Evolutionary conservation across 2,888 invertebrate species (phyloP).

Genomic region (Luffia ferchaultella): DNA sequence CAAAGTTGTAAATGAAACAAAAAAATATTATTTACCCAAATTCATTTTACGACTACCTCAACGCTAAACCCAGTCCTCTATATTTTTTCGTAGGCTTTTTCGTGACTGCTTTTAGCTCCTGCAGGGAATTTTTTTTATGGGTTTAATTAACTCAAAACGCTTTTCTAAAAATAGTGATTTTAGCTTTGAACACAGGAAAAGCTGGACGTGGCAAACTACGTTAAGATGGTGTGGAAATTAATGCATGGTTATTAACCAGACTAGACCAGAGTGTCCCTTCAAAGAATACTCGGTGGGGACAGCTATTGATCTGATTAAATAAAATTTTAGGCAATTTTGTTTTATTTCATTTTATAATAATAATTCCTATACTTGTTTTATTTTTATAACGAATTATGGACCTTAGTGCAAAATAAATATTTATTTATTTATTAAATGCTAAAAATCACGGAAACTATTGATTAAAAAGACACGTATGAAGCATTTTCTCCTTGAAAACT

Average conservation of each 20-base stretch:
- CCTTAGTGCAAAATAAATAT: too few species aligned
- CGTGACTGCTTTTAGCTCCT: not conserved
- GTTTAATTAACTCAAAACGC: not conserved
- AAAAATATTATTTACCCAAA: not conserved
- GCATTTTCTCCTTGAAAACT: too few species aligned
- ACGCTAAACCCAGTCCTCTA: not conserved
- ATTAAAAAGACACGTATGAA: too few species aligned
- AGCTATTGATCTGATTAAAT: too few species aligned
- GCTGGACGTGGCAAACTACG: not conserved
- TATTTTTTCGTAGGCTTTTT: not conserved
- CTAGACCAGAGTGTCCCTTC: too few species aligned
- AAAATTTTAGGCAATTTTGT: too few species aligned
- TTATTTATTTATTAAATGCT: not conserved
- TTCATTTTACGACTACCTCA: not conserved
- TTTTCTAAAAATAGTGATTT: not conserved
- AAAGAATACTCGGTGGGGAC: too few species aligned
- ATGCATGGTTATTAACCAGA: too few species aligned
- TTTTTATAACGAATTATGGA: too few species aligned
- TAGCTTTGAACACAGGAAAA: not conserved
- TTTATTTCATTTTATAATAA: too few species aligned
- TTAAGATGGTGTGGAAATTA: not conserved
- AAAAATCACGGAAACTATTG: not conserved
- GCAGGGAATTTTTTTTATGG: not conserved
- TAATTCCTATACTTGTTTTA: too few species aligned
- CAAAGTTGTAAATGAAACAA: not conserved